phyloP scores from a whole-genome alignment of 30 jellyfish, hydroid and myxozoan species.

The Calvadosia cruxmelitensis region DNA sequence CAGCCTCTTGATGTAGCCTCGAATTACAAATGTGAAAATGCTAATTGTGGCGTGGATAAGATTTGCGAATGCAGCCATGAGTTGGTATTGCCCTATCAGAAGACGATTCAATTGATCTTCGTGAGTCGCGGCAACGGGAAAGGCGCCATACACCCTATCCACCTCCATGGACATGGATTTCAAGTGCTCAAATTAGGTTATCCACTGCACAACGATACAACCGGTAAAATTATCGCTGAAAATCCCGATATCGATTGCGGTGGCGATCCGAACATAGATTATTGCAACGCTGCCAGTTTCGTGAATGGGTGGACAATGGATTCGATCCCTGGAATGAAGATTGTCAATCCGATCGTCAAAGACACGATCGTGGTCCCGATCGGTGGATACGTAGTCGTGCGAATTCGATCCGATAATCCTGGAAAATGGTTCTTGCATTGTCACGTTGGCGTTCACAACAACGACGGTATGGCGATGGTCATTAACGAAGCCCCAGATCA shows the following conservation, averaged over 20 bases:
- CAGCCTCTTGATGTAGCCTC: constrained; percentile 65
- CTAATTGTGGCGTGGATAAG: constrained; percentile 80
- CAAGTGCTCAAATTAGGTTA: constrained; percentile 64
- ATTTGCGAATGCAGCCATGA: constrained; percentile 65
- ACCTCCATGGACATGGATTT: constrained; percentile 81
- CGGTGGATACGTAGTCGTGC: constrained; percentile 81
- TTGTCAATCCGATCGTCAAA: constrained; percentile 67
- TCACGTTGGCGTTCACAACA: constrained; percentile 79
- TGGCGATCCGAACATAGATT: constrained; percentile 43
- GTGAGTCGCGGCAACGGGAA: constrained; percentile 71
- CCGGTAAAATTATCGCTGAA: constrained; percentile 56
- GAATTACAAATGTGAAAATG: constrained; percentile 55
- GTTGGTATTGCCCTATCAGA: constrained; percentile 47
- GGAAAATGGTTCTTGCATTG: constrained; percentile 97
- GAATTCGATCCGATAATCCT: constrained; percentile 86
- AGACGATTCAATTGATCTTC: constrained; percentile 81
- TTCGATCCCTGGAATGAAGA: constrained; percentile 65
- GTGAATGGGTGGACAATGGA: constrained; percentile 49
- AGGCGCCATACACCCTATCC: constrained; percentile 91
- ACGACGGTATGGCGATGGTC: constrained; percentile 96
- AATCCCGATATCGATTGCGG: constrained; percentile 74
- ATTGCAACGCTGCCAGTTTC: constrained; percentile 77
- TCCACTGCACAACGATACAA: constrained; percentile 53
- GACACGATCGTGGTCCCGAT: constrained; percentile 79
- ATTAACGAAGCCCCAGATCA: constrained; percentile 64